Percentiles rank a stretch among this genome's conserved stretches.
phyloP scores from a whole-genome alignment of 2,797 vertebrate species.

The Pseudomugil gertrudae region DNA sequence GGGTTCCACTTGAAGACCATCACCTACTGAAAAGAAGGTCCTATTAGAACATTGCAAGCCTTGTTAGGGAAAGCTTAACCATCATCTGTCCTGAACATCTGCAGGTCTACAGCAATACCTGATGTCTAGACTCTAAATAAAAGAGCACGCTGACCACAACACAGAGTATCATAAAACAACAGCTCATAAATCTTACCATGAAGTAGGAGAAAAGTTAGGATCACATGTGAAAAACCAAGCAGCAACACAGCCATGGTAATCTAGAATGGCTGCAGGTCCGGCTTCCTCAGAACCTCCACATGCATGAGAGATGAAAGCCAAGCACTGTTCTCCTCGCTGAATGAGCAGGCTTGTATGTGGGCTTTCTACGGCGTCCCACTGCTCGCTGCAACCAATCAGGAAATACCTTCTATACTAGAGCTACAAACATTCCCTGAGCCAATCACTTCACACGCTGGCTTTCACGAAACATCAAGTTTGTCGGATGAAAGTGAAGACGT shows the following conservation, averaged over 20 bases:
- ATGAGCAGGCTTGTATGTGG: conserved; percentile 71
- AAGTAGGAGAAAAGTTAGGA: conserved; percentile 50
- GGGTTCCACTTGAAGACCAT: conserved; percentile 49
- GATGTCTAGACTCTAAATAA: neutral
- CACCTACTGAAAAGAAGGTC: conserved; percentile 42
- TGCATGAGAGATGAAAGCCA: conserved; percentile 72
- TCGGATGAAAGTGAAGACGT: conserved; percentile 18
- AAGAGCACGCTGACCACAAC: neutral
- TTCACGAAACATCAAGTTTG: conserved; percentile 21
- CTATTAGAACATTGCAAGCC: neutral
- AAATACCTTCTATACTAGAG: conserved; percentile 70
- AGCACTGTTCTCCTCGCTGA: conserved; percentile 75
- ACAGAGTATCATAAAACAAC: neutral
- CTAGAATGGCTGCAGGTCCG: conserved; percentile 49
- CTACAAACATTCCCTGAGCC: conserved; percentile 71
- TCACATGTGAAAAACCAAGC: conserved; percentile 45
- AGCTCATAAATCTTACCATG: conserved; percentile 63
- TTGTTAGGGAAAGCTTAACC: conserved; percentile 2
- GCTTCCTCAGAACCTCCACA: conserved; percentile 55
- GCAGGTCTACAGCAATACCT: neutral
- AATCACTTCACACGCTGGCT: conserved; percentile 58
- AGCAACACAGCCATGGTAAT: conserved; percentile 62
- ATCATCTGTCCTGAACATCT: neutral
- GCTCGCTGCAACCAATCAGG: conserved; percentile 77
- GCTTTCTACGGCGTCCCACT: conserved; percentile 68